Evolutionary conservation across 1,140 invertebrate genomes (phyloP), one percentile per base, ranked within the genome.

Genomic region (Heliconius melpomene): DNA sequence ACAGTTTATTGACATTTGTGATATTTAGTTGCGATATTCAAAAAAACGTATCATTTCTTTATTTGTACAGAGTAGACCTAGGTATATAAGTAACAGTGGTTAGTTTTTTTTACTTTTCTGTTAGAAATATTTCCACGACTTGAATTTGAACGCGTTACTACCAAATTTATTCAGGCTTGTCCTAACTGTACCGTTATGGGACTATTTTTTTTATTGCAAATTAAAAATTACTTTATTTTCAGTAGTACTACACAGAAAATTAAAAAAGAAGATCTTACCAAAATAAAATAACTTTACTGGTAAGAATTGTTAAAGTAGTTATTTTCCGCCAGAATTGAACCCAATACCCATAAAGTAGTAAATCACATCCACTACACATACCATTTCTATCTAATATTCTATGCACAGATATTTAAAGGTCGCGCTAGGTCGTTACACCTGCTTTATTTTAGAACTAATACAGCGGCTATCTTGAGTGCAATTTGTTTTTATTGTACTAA

Each of bases 351-450:
- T 66, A 66, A 23, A 60, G n/a, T 60, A 60, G 54, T 23, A 60
- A 23, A n/a, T 26, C 1, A 57, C 23, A n/a, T 20, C 54, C 8
- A 23, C 23, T 7, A 2, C 11, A 66, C 26, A 66, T 66, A 66
- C 11, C 13, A 66, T 29, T 29, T 66, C 60, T 29, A 66, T 73
- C 11, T 73, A 52, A 46, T 26, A 52, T 76, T 70, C 29, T 76
- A 66, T 52, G 29, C 36, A 26, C n/a, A 66, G 29, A 54, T 76
- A 60, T 78, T 60, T 38, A 60, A 60, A 78, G 77, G 77, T 71
- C 72, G 72, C 18, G 8, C 32, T 29, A n/a, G 77, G 71, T 78
- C 77, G 66, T 78, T 78, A 78, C 70, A 78, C 77, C 72, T 78
- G 70, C 23, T 75, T 78, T 29, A 72, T 78, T 72, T 72, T 78